Conservation (phyloP, 1,140 invertebrate genomes). For the Pentalonia nigronervosa region DNA sequence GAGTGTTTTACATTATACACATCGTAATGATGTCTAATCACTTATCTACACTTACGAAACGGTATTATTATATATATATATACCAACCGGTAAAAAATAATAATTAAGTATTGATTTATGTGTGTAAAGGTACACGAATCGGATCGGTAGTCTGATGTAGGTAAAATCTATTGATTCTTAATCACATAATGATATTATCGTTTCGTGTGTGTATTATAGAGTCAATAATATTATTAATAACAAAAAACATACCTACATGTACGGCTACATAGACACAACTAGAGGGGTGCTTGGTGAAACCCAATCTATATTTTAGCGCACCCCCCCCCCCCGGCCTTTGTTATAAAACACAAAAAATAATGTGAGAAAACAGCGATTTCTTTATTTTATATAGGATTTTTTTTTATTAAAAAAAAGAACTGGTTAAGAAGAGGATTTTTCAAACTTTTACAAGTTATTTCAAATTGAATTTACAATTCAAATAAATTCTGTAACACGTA, state of each 20-base stretch:
- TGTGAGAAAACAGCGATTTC: too few species aligned
- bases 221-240: neutral
- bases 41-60: neutral
- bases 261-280: too few species aligned
- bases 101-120: slow-evolving; percentile 19
- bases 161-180: neutral
- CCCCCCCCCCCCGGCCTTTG: too few species aligned
- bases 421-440: too few species aligned
- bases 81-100: neutral
- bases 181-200: neutral
- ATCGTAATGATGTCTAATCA: neutral
- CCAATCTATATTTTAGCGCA: too few species aligned
- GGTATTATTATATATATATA: neutral
- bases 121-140: neutral
- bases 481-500: too few species aligned
- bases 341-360: too few species aligned
- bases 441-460: too few species aligned
- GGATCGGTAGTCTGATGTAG: neutral
- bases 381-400: too few species aligned
- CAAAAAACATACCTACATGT: neutral
- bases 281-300: too few species aligned
- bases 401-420: too few species aligned
- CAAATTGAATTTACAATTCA: too few species aligned
- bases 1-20: neutral
- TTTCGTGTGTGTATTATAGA: neutral